Evolutionary conservation across 2,888 invertebrate genomes (phyloP).

Genomic region (Rhopalosiphum nymphaeae): DNA sequence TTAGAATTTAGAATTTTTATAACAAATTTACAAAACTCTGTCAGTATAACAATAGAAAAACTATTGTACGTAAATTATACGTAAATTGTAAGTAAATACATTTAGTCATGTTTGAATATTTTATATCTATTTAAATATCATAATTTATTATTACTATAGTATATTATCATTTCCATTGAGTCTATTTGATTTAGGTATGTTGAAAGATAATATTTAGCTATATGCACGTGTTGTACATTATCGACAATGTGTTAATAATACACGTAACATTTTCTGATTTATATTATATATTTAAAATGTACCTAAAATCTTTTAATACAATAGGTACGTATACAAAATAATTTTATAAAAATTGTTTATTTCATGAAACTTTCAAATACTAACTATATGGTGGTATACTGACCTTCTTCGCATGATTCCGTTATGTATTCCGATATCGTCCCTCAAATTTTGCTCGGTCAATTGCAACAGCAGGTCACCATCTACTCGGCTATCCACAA

Average conservation of each 20-base stretch:
- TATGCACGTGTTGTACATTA: background rate
- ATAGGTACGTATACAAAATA: background rate
- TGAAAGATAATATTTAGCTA: background rate
- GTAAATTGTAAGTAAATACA: background rate
- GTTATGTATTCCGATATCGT: conserved; percentile 93
- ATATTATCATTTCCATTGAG: background rate
- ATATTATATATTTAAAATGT: background rate
- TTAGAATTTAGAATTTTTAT: background rate
- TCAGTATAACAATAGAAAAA: background rate
- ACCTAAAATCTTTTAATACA: background rate
- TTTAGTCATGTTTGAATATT: background rate
- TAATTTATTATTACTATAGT: background rate
- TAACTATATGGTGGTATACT: background rate
- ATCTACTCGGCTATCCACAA: conserved; percentile 93
- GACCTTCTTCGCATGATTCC: conserved; percentile 92
- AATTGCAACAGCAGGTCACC: conserved; percentile 94
- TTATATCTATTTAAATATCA: background rate
- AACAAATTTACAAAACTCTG: background rate
- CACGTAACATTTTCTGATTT: background rate
- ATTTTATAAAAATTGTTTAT: background rate
- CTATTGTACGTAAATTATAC: too few species aligned
- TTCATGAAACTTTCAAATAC: background rate
- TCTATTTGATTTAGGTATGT: background rate
- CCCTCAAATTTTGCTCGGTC: conserved; percentile 90
- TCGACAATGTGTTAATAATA: background rate